A percentile compares a stretch with the other conserved stretches of the same genome.
These are phyloP conservation scores for Callyntrura sp. DNA, from an alignment of 2,888 invertebrate genomes.

Conservation along the genomic window DNA sequence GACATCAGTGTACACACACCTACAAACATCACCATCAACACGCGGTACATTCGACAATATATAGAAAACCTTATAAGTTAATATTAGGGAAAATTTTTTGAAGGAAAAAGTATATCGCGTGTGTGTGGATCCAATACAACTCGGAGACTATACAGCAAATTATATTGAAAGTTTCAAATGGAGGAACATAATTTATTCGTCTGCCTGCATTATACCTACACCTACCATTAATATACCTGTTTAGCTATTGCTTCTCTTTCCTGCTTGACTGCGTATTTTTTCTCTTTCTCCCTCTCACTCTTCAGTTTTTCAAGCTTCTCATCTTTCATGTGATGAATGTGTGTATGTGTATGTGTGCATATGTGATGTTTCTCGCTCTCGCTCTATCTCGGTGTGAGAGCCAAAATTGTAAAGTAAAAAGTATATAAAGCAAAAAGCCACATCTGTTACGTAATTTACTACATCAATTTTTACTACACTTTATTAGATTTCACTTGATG, in stretches of 20 bases:
- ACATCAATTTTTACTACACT: conserved; percentile 78
- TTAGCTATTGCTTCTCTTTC: conserved; percentile 41
- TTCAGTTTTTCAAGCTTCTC: conserved; percentile 41
- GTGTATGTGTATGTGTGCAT: conserved; percentile 53
- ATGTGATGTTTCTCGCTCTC: conserved; percentile 40
- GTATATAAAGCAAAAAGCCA: conserved; percentile 69
- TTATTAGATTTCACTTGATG: conserved; percentile 78
- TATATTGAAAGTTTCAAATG: conserved; percentile 47
- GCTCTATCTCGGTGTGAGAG: conserved; percentile 49
- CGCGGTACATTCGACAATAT: too few relatives aligned
- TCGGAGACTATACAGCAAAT: neutral
- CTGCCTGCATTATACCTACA: conserved; percentile 28
- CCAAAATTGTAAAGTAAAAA: conserved; percentile 67
- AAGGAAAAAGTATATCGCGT: neutral
- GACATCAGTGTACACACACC: too few relatives aligned
- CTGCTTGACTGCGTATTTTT: conserved; percentile 3
- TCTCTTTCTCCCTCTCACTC: conserved; percentile 27
- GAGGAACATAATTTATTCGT: conserved; percentile 60
- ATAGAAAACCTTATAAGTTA: too few relatives aligned
- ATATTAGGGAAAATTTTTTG: too few relatives aligned
- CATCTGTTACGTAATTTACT: conserved; percentile 78
- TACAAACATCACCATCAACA: conserved; percentile 60
- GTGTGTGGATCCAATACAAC: neutral
- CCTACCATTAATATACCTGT: conserved; percentile 57
- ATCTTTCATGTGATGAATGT: conserved; percentile 50